Conservation (phyloP, 2,888 invertebrate species). For the Drosophila infuscata region DNA sequence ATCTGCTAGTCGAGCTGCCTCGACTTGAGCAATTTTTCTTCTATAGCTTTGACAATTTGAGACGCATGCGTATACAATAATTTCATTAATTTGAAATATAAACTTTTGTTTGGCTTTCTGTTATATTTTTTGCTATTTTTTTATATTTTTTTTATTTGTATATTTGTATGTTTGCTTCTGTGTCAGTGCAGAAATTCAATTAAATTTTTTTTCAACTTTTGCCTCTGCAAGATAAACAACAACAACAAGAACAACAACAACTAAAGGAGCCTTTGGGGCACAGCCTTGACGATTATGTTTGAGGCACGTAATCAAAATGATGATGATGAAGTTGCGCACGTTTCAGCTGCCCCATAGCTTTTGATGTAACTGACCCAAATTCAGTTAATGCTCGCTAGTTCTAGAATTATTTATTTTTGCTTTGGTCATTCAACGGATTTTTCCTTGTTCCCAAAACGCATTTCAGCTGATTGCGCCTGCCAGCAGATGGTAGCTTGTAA, state of each 20-base stretch:
- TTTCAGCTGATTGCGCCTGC: conserved; percentile 34
- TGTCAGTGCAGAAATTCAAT: conserved; percentile 81
- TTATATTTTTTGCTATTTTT: conserved; percentile 12
- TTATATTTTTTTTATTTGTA: conserved; percentile 6
- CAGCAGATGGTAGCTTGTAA: conserved; percentile 23
- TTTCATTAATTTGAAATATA: conserved; percentile 74
- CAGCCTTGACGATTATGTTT: conserved; percentile 65
- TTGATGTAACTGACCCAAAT: conserved; percentile 81
- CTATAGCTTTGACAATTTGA: conserved; percentile 29
- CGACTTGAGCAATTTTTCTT: not conserved
- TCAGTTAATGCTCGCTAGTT: conserved; percentile 49
- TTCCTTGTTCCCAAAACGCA: conserved; percentile 46
- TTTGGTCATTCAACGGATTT: conserved; percentile 48
- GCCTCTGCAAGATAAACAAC: conserved; percentile 55
- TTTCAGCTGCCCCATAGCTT: conserved; percentile 58
- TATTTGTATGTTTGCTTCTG: conserved; percentile 30
- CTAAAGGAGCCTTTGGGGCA: conserved; percentile 49
- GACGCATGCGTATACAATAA: conserved; percentile 63
- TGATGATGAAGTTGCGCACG: conserved; percentile 58
- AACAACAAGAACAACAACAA: conserved; percentile 23
- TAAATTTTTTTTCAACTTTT: conserved; percentile 80
- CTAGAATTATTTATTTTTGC: conserved; percentile 39
- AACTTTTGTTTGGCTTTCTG: conserved; percentile 47
- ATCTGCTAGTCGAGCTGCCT: not conserved
- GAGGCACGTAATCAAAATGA: conserved; percentile 47